Conservation (phyloP, 2,888 invertebrate genomes). For the Serripes groenlandicus region DNA sequence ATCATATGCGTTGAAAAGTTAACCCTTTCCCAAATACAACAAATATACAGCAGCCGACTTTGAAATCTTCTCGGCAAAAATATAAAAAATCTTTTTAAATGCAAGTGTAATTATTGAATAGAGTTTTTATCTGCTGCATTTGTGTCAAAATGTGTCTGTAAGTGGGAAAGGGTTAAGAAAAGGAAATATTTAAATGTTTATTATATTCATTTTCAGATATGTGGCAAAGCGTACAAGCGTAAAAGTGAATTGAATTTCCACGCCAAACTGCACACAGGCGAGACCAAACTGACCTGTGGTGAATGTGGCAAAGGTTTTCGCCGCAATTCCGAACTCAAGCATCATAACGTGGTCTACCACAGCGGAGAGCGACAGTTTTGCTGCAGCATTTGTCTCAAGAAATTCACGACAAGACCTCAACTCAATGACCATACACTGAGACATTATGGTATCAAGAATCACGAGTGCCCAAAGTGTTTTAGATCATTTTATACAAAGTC, state of each 20-base stretch:
- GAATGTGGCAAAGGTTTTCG: conserved; percentile 59
- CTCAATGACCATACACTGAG: conserved; percentile 46
- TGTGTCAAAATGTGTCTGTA: no score
- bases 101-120: no score
- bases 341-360: conserved; percentile 51
- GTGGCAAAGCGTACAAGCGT: conserved; percentile 58
- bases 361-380: conserved; percentile 37
- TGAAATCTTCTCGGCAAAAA: no score
- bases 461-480: conserved; percentile 58
- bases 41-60: no score
- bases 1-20: no score
- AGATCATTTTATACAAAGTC: conserved; percentile 34
- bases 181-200: no score
- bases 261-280: conserved; percentile 51
- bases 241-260: conserved; percentile 60
- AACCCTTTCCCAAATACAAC: no score
- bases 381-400: conserved; percentile 47
- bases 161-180: no score
- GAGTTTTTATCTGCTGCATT: no score
- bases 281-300: conserved; percentile 51
- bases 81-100: no score
- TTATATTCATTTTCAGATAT: conserved; percentile 33
- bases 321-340: conserved; percentile 37
- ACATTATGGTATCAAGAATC: conserved; percentile 31
- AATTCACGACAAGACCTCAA: conserved; percentile 35